Base-by-base conservation (phyloP, 2,888 invertebrate genomes). In the Andrena bucephala region DNA sequence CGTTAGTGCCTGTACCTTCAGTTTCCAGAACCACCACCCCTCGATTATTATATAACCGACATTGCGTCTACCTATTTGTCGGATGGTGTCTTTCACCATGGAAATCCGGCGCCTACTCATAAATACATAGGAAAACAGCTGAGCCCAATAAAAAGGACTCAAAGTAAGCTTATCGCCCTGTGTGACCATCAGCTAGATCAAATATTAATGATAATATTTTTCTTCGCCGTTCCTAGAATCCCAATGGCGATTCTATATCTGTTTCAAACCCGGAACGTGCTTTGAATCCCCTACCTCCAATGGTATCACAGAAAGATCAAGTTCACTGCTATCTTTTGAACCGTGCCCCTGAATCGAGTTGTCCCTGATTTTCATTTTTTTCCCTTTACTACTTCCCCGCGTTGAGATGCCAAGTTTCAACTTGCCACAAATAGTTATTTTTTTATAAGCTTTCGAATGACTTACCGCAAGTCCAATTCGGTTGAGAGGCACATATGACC, bases 21-120 rank as follows among this genome's bases (percentile, higher is more conserved):
- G 86, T 84, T 85, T 85, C 84, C 84, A 20, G 84, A 86, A 52
- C 80, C 85, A 42, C 66, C 78, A 1, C 81, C 87, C 13, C 66
- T 85, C 20, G 79, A 85, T 63, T 84, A 84, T 60, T 59, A 67
- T n/a, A 10, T 87, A 4, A 69, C 62, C 6, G 75, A 84, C 2
- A 77, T 85, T 8, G 59, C 75, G 0, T 80, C 77, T 3, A 5
- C 8, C 0, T 72, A n/a, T n/a, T 5, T 48, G 20, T 29, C 86
- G 0, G 85, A 86, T 8, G 83, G 76, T 16, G 13, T 85, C 31
- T 83, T 89, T 67, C 65, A 77, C 50, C 60, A 66, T 67, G 69
- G 80, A 36, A 65, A 57, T 59, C 59, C 52, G 16, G 10, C 66
- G n/a, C 57, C 69, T 20, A 50, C 65, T 6, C 86, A 85, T 68